Base-by-base conservation (phyloP, 2,888 invertebrate species). In the Heliconius aoede region DNA sequence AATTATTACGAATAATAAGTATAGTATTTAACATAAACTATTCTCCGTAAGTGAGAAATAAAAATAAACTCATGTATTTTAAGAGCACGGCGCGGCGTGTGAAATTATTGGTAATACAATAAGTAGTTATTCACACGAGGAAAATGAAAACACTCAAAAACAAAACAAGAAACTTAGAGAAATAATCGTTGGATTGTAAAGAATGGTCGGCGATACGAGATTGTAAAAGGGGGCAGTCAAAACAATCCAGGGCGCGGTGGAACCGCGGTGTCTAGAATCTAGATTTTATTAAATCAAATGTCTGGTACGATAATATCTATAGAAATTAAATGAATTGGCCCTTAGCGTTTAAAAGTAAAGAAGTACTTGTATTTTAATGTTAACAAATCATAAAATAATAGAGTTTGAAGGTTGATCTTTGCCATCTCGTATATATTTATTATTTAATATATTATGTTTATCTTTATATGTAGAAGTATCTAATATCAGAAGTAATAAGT, bases 151-250 rank as follows among this genome's bases (percentile, higher is more conserved):
- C 72, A 74, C 85, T 85, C 85, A 84, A 83, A 80, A 81, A 83
- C 83, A 83, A 83, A 83, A 82, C 84, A 83, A 86, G 86, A 84
- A 89, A 88, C 85, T 83, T 80, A 80, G 83, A 82, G 83, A 80
- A 87, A 87, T 90, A 89, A 89, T 89, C 87, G 86, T 83, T 79
- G 79, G 76, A 79, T 77, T 81, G 84, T 88, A 89, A 46, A 46
- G 46, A 46, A 88, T 89, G 83, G 84, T 82, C 78, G 84, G 86
- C 83, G 82, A 83, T 81, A 76, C 79, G 78, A 85, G 83, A 85
- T 86, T 86, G 86, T 86, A 85, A 46, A 46, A 87, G 84, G 83
- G 80, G 81, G 79, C 81, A 81, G 80, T 76, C 78, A 79, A 81
- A 82, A 79, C 79, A 79, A 79, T 79, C 78, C 76, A 74, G 79